Evolutionary conservation across 2,888 invertebrate species (phyloP), one percentile per base, ranked within the genome.

Genomic region (Drosophila mimica): DNA sequence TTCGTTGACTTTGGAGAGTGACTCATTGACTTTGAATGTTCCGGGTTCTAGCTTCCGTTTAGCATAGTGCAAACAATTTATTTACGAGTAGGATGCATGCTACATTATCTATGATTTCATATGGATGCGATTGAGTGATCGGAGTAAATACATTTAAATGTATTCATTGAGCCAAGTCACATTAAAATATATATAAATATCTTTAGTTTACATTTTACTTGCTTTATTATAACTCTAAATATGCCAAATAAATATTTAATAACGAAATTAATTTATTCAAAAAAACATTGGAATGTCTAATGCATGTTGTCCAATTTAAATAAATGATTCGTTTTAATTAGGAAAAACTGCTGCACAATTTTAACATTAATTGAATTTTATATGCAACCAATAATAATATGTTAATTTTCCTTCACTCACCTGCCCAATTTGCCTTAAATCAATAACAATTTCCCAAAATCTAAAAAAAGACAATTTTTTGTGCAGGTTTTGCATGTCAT

Each of bases 21-120:
- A 79, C 79, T 84, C 89, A 87, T 75, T 89, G 73, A 74, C 73
- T 79, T 70, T 62, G 73, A 57, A 51, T 59, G 66, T 70, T 61
- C 40, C 48, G 70, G 60, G 5, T 13, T 63, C 30, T 31, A 43
- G 52, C 51, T 66, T 48, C 33, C 70, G 60, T 52, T 69, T 38
- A 30, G 34, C 40, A 56, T 46, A 31, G 34, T n/a, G 38, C 48
- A 52, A 54, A 59, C 62, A 63, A 60, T 54, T 70, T 56, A 38
- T 68, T 61, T 48, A 43, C 56, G 36, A 20, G 25, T 30, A 49
- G 38, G 25, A 33, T 28, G 3, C 25, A 68, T 15, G 38, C 67
- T n/a, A 17, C 38, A 28, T 38, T n/a, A 33, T 20, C n/a, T 34
- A 17, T 52, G 67, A 67, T 57, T 68, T 49, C 51, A 36, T 46